Base-by-base conservation (phyloP, 2,888 invertebrate species). In the Platycheirus albimanus region DNA sequence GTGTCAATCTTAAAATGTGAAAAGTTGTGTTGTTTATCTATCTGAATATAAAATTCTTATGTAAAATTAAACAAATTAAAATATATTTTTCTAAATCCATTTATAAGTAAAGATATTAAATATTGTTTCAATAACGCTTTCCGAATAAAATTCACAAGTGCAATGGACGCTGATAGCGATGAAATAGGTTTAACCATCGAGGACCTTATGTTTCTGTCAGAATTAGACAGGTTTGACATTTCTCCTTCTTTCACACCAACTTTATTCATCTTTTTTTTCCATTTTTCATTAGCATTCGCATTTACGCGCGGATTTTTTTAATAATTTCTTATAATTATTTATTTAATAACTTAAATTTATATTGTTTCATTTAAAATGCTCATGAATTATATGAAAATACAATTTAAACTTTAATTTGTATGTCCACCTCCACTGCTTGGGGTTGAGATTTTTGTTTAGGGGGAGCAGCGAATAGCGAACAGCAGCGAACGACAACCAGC, bases 181-280 rank as follows among this genome's bases (percentile, higher is more conserved):
- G 84, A 84, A 79, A 75, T 84, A 75, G 84, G 84, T 51, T 85
- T 95, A 91, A 96, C 96, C 90, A 94, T 95, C 86, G 95, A 95
- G 90, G 96, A 97, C 92, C 92, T 97, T 87, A 96, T 96, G 92
- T 94, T 95, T 90, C 93, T 97, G 87, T 96, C 96, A 72, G 96
- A 96, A 90, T 93, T 97, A 90, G 96, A 97, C 93, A 96, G 97
- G 97, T 96, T 92, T 84, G 86, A 85, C 81, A 85, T 81, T 85
- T 85, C 83, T 85, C 79, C 74, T 84, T 83, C 69, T 56, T 54
- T 54, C 19, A 54, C 58, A 38, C 41, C 83, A 84, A 74, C 72
- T 79, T 79, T 84, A 75, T 84, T 84, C 66, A 70, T 69, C 79
- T 83, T 76, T 81, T 84, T 83, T 76, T 81, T 77, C 72, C 71